Conservation (phyloP, 2,113 vertebrate species). For the Datnioides undecimradiatus region DNA sequence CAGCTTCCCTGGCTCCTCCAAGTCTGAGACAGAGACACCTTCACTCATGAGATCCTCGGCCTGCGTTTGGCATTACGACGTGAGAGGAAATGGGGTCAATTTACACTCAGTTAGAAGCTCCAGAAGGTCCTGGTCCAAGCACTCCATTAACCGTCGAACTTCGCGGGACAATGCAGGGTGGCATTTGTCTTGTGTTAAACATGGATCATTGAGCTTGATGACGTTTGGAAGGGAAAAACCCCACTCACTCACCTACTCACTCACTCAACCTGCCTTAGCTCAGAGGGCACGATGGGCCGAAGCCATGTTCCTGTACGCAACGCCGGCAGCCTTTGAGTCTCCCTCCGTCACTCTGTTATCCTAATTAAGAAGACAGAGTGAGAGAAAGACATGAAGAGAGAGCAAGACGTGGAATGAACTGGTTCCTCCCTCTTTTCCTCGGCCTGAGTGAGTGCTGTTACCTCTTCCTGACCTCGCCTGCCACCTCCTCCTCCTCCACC, state of each 20-base stretch:
- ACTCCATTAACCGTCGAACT: neutral
- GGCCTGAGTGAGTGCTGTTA: conserved; percentile 44
- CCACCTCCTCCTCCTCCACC: conserved; percentile 32
- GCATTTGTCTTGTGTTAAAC: conserved; percentile 49
- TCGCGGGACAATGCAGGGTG: neutral
- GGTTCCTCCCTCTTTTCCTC: conserved; percentile 43
- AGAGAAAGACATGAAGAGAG: conserved; percentile 26
- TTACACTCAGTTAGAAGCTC: conserved; percentile 43
- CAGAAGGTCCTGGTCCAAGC: conserved; percentile 12
- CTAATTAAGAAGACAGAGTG: conserved; percentile 53
- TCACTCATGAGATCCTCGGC: neutral
- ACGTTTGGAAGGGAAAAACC: conserved; percentile 32
- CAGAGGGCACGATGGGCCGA: conserved; percentile 20
- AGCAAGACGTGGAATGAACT: conserved; percentile 37
- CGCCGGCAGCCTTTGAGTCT: conserved; percentile 8
- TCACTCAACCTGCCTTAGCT: conserved; percentile 16
- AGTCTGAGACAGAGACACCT: conserved; percentile 7
- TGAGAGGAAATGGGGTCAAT: conserved; percentile 31
- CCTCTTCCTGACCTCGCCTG: conserved; percentile 64
- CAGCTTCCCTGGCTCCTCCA: conserved; percentile 9
- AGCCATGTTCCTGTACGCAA: neutral
- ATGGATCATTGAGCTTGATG: conserved; percentile 48
- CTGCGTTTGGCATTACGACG: neutral
- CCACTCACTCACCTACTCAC: conserved; percentile 9
- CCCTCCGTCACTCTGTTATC: conserved; percentile 39